Evolutionary conservation across 2,797 vertebrate genomes (phyloP).

Genomic region (Pteropus rufus): DNA sequence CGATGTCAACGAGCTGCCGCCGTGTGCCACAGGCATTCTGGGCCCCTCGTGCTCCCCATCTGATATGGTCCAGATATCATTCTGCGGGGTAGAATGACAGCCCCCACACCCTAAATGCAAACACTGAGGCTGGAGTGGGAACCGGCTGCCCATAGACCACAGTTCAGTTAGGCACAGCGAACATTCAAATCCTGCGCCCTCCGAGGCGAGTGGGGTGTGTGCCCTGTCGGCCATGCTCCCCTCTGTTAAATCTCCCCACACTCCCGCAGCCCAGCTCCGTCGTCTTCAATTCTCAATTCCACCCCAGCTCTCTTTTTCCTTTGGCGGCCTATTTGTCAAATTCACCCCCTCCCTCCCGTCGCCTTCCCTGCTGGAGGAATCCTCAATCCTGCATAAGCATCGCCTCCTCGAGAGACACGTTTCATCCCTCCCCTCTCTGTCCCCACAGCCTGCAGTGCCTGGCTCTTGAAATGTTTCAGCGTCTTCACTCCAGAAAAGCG

Average conservation of each 20-base stretch:
- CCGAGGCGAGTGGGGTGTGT: accelerated
- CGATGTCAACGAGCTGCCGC: accelerated
- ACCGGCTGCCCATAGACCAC: neutral
- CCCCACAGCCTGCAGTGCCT: accelerated
- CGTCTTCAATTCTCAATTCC: too few species aligned
- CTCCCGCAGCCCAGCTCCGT: too few species aligned
- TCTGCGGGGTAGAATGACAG: accelerated
- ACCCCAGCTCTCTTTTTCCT: neutral
- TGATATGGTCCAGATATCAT: neutral
- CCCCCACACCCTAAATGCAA: accelerated
- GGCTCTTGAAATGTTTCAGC: neutral
- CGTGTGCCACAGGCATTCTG: neutral
- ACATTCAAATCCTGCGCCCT: neutral
- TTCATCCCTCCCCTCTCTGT: accelerated
- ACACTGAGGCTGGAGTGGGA: too few species aligned
- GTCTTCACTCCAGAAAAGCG: neutral
- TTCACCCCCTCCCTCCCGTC: neutral
- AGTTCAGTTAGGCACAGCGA: accelerated
- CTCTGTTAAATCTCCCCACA: too few species aligned
- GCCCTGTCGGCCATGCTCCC: accelerated
- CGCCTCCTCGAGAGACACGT: neutral
- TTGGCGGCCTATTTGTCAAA: neutral
- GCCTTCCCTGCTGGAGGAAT: neutral
- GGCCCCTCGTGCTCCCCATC: neutral
- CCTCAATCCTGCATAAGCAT: neutral